Evolutionary conservation across 2,797 vertebrate genomes (phyloP).

Genomic region (Danio choprae): DNA sequence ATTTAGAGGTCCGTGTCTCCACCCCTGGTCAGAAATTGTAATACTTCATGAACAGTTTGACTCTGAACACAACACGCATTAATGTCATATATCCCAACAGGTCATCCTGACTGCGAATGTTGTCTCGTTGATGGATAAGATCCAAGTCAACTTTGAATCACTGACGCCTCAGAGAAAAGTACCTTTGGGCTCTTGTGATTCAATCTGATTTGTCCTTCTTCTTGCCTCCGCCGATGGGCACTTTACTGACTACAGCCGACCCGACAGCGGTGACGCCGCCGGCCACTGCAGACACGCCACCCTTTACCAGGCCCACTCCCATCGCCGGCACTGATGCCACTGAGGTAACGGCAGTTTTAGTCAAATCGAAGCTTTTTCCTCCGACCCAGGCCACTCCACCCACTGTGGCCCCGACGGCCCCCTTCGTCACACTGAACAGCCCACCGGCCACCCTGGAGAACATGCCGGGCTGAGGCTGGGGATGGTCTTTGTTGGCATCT

Average conservation of each 20-base stretch:
- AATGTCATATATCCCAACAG: constrained; percentile 56
- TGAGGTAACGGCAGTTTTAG: constrained; percentile 90
- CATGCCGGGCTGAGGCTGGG: constrained; percentile 88
- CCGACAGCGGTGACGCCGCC: constrained; percentile 91
- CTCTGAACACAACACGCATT: constrained; percentile 53
- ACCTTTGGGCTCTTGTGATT: constrained; percentile 58
- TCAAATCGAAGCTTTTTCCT: constrained; percentile 92
- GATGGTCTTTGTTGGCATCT: constrained; percentile 90
- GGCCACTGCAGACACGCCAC: constrained; percentile 90
- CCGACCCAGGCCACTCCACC: constrained; percentile 94
- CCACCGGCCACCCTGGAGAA: constrained; percentile 91
- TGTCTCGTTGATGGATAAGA: constrained; percentile 43
- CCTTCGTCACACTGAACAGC: constrained; percentile 91
- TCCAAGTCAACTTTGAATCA: constrained; percentile 39
- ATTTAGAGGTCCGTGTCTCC: constrained; percentile 17
- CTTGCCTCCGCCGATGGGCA: constrained; percentile 91
- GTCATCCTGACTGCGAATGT: constrained; percentile 53
- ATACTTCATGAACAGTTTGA: constrained; percentile 45
- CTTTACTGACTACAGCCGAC: constrained; percentile 92
- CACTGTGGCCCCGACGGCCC: constrained; percentile 91
- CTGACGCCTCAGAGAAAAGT: constrained; percentile 39
- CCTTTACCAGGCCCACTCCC: constrained; percentile 93
- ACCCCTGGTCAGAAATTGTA: constrained; percentile 35
- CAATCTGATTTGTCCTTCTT: constrained; percentile 99
- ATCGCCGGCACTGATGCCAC: constrained; percentile 90